Conservation (phyloP, 2,797 vertebrate genomes). For the Pipistrellus nathusii region DNA sequence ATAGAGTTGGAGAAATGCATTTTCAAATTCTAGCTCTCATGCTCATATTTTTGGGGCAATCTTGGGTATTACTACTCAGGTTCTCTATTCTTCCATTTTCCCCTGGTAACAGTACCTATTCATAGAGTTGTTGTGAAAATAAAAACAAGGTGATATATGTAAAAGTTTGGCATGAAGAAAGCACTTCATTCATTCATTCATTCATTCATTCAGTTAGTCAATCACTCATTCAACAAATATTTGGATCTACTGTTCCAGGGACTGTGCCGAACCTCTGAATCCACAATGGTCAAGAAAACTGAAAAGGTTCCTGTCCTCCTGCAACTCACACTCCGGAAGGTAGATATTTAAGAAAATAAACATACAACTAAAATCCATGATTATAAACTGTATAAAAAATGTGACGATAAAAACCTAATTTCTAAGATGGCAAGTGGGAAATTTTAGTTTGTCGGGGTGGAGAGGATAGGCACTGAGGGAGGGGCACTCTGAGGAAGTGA, state of each 20-base stretch:
- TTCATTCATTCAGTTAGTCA: background rate
- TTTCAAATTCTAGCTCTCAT: background rate
- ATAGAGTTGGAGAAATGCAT: background rate
- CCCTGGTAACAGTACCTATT: background rate
- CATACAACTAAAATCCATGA: background rate
- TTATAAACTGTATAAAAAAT: background rate
- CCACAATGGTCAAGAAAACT: background rate
- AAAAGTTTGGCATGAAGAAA: background rate
- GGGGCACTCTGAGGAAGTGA: constrained; percentile 27
- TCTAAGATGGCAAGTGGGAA: background rate
- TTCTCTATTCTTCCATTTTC: constrained; percentile 4
- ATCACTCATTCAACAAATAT: background rate
- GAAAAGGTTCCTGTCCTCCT: background rate
- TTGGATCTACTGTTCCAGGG: background rate
- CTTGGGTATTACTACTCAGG: background rate
- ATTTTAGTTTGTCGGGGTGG: background rate
- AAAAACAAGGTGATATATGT: background rate
- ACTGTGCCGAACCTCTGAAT: background rate
- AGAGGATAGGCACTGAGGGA: background rate
- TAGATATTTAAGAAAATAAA: background rate
- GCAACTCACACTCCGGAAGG: background rate
- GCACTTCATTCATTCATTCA: background rate
- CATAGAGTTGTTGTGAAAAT: background rate
- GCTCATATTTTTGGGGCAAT: background rate
- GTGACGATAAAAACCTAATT: background rate